A percentile compares a stretch with the other conserved stretches of the same genome.
Evolutionary conservation across 2,888 invertebrate species (phyloP).

Genomic region (Amphipyra tragopoginis): DNA sequence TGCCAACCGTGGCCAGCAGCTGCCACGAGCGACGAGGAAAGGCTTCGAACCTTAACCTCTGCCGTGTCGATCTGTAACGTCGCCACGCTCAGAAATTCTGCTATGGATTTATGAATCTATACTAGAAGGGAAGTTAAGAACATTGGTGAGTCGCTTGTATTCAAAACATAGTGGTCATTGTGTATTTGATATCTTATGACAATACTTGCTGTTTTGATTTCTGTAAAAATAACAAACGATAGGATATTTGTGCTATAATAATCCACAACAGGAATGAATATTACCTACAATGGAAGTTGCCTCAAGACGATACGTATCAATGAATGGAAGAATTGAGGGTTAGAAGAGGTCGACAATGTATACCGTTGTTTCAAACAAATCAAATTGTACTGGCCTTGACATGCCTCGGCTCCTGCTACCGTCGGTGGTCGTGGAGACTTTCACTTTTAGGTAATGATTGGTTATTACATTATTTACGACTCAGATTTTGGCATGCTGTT

Average conservation of each 20-base stretch:
- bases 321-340: constrained; percentile 31
- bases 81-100: constrained; percentile 45
- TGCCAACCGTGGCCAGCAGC: constrained; percentile 54
- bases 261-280: constrained; percentile 64
- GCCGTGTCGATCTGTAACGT: constrained; percentile 42
- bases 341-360: constrained; percentile 28
- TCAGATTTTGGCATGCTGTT: constrained; percentile 45
- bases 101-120: constrained; percentile 40
- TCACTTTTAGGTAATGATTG: constrained; percentile 55
- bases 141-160: constrained; percentile 72
- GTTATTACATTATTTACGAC: constrained; percentile 36
- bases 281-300: constrained; percentile 19
- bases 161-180: constrained; percentile 60
- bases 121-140: constrained; percentile 48
- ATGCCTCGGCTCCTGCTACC: constrained; percentile 27
- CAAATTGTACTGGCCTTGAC: constrained; percentile 29
- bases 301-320: constrained; percentile 13
- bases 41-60: constrained; percentile 48
- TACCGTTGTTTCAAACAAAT: constrained; percentile 17
- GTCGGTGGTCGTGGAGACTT: constrained; percentile 40
- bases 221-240: constrained; percentile 32
- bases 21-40: constrained; percentile 55
- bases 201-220: constrained; percentile 34
- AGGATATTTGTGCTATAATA: constrained; percentile 63
- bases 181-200: constrained; percentile 33